A percentile compares a stretch with the other conserved stretches of the same genome.
Evolutionary conservation across 2,888 invertebrate genomes (phyloP).

Genomic region (Cephus nigrinus): DNA sequence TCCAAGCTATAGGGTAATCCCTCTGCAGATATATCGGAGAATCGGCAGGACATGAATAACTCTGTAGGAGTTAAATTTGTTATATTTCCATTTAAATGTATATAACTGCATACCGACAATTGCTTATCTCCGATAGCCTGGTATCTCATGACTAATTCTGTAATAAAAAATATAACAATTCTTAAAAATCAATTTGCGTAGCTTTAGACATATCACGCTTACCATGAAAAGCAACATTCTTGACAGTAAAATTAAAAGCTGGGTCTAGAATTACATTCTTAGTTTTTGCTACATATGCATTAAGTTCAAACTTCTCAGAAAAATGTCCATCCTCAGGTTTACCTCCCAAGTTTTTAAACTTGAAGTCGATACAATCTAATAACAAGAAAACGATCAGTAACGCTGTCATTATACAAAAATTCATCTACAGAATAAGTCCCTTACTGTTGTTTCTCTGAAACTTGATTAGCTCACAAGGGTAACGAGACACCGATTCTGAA

Average conservation of each 20-base stretch:
- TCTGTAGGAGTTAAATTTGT: conserved; percentile 29
- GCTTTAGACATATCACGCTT: conserved; percentile 24
- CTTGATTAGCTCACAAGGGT: not conserved
- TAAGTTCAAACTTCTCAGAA: conserved; percentile 44
- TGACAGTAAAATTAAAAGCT: conserved; percentile 57
- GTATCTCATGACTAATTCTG: conserved; percentile 53
- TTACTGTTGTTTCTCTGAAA: not conserved
- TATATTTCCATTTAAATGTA: conserved; percentile 37
- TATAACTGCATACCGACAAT: conserved; percentile 43
- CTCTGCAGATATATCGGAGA: conserved; percentile 45
- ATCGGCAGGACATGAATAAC: conserved; percentile 54
- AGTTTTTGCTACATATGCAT: conserved; percentile 44
- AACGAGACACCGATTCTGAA: not conserved
- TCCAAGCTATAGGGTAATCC: conserved; percentile 48
- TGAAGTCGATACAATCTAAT: conserved; percentile 45
- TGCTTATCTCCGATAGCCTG: conserved; percentile 42
- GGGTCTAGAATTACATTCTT: conserved; percentile 29
- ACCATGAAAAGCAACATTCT: conserved; percentile 49
- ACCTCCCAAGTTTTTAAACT: conserved; percentile 42
- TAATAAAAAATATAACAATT: conserved; percentile 2
- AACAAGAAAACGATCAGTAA: not conserved
- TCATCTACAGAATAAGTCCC: not conserved
- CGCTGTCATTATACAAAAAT: not conserved
- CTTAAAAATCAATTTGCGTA: not conserved
- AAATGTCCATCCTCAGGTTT: conserved; percentile 30